Percentiles rank a stretch among this genome's conserved stretches.
phyloP scores from a whole-genome alignment of 64 coral and sea anemone species.

The Stichodactyla helianthus region DNA sequence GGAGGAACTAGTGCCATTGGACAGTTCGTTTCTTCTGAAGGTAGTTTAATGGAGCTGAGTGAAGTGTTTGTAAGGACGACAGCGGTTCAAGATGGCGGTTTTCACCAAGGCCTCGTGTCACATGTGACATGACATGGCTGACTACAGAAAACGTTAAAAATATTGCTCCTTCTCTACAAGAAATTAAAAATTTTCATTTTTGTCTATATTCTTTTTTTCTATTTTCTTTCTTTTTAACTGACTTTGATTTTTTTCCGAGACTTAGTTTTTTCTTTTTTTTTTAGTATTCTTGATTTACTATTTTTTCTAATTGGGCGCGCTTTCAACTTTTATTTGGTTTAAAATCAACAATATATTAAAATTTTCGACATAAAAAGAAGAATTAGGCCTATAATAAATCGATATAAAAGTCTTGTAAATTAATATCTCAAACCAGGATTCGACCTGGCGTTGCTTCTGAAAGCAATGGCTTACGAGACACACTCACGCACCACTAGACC shows the following conservation, averaged over 20 bases:
- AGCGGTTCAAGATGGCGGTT: not conserved
- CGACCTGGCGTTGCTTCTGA: not conserved
- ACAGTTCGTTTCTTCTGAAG: constrained; percentile 94
- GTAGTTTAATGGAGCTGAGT: constrained; percentile 31
- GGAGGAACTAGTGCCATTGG: constrained; percentile 96
- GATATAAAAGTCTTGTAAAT: not conserved
- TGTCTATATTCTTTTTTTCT: no score
- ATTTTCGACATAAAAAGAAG: not conserved
- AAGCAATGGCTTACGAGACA: not conserved
- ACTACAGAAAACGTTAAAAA: no score
- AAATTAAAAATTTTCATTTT: no score
- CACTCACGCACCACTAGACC: not conserved
- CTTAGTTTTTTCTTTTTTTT: not conserved
- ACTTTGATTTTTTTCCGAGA: no score
- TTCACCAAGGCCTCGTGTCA: not conserved
- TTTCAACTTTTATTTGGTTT: not conserved
- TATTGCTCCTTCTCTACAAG: no score
- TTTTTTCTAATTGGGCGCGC: not conserved
- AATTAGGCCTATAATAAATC: not conserved
- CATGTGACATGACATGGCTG: not conserved
- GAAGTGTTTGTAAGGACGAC: not conserved
- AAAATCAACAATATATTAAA: not conserved
- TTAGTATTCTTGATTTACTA: not conserved
- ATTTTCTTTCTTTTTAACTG: no score
- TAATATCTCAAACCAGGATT: not conserved